Evolutionary conservation across 2,888 invertebrate species (phyloP).

Genomic region (Catotricha subobsoleta): DNA sequence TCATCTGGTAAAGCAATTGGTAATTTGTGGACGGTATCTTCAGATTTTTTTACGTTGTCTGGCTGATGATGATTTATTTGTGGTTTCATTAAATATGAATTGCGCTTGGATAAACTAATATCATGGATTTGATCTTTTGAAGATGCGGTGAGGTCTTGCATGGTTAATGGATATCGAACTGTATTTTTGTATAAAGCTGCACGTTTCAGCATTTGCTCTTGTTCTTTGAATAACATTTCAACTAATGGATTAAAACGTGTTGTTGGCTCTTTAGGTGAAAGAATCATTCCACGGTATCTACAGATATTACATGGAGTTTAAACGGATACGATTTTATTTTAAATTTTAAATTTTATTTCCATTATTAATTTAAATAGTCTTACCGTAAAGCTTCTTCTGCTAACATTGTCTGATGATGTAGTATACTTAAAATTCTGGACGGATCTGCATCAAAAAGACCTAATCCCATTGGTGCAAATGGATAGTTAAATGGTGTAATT

Average conservation of each 20-base stretch:
- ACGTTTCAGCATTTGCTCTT: conserved; percentile 14
- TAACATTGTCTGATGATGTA: conserved; percentile 33
- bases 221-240: conserved; percentile 28
- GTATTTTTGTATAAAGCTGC: conserved; percentile 2
- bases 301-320: no score
- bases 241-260: conserved; percentile 23
- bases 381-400: conserved; percentile 30
- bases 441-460: conserved; percentile 32
- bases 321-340: no score
- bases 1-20: conserved; percentile 1
- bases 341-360: background rate
- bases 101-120: conserved; percentile 4
- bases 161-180: conserved; percentile 5
- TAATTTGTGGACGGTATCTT: conserved; percentile 17
- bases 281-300: conserved; percentile 25
- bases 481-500: conserved; percentile 24
- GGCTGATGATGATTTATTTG: background rate
- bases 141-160: conserved; percentile 3
- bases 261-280: conserved; percentile 22
- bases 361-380: background rate
- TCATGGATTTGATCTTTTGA: background rate
- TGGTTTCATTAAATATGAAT: background rate
- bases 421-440: conserved; percentile 35
- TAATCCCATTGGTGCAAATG: conserved; percentile 32
- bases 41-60: conserved; percentile 13